Conservation (phyloP, 2,113 vertebrate species). For the Phasianus colchicus region DNA sequence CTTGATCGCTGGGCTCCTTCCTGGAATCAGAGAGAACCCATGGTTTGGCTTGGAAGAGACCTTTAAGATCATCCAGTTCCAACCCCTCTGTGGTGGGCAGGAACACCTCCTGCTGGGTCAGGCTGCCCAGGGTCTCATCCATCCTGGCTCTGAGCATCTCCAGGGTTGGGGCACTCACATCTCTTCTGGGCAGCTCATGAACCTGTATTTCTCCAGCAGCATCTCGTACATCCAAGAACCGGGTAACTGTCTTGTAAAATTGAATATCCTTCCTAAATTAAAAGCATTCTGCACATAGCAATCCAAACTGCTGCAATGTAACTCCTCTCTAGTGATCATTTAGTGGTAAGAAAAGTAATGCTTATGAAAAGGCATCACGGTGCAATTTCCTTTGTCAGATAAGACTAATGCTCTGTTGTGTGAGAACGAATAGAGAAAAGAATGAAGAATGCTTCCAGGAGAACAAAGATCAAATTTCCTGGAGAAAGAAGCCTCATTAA, state of each 20-base stretch:
- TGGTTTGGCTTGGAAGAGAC: background rate
- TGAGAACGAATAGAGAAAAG: background rate
- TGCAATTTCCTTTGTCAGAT: background rate
- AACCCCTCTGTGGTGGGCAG: too few relatives aligned
- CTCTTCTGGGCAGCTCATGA: background rate
- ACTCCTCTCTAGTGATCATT: background rate
- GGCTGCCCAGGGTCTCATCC: background rate
- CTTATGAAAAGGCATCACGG: background rate
- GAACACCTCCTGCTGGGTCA: background rate
- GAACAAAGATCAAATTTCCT: background rate
- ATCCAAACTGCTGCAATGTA: rapidly evolving
- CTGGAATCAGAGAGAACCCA: background rate
- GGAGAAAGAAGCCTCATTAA: background rate
- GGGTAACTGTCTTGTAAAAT: background rate
- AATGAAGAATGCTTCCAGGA: background rate
- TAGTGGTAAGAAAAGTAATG: background rate
- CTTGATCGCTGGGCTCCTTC: background rate
- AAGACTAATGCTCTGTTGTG: background rate
- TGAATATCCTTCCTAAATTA: background rate
- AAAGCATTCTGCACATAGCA: background rate
- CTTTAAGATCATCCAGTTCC: background rate
- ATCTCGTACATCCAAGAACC: rapidly evolving
- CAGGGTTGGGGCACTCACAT: background rate
- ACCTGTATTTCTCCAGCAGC: background rate
- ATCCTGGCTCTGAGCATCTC: background rate